Evolutionary conservation across 2,797 vertebrate genomes (phyloP).

Genomic region (Rhinichthys osculus): DNA sequence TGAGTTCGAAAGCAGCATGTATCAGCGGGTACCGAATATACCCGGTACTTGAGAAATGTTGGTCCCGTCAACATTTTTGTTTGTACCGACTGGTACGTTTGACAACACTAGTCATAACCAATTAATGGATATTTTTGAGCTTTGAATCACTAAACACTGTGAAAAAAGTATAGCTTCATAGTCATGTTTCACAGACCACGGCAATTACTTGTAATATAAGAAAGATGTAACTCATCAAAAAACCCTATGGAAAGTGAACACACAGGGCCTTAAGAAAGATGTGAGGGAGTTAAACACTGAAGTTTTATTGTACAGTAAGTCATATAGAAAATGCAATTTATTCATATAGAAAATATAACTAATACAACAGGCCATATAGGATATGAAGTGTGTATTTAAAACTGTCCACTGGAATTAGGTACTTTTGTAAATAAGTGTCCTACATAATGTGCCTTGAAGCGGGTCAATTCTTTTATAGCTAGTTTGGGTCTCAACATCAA

Average conservation of each 20-base stretch:
- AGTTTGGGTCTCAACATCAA: constrained; percentile 19
- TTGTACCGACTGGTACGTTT: neutral
- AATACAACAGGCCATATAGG: constrained; percentile 34
- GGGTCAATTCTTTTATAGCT: neutral
- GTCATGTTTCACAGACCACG: neutral
- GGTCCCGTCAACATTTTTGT: neutral
- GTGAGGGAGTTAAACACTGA: constrained; percentile 56
- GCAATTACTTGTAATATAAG: constrained; percentile 1
- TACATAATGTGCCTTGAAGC: neutral
- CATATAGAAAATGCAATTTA: constrained; percentile 46
- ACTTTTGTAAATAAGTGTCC: constrained; percentile 8
- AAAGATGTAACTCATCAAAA: neutral
- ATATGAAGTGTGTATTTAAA: neutral
- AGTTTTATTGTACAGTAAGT: constrained; percentile 67
- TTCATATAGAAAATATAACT: constrained; percentile 29
- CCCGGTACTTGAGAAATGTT: neutral
- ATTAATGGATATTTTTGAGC: neutral
- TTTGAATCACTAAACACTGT: neutral
- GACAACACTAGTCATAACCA: neutral
- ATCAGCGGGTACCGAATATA: neutral
- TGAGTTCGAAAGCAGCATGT: neutral
- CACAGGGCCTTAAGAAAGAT: constrained; percentile 62
- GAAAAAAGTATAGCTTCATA: neutral
- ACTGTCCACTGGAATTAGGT: neutral
- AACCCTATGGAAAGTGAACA: constrained; percentile 63